Percentiles rank a stretch among this genome's conserved stretches.
Conservation (phyloP, 2,888 invertebrate genomes). For the Heliconius aoede region DNA sequence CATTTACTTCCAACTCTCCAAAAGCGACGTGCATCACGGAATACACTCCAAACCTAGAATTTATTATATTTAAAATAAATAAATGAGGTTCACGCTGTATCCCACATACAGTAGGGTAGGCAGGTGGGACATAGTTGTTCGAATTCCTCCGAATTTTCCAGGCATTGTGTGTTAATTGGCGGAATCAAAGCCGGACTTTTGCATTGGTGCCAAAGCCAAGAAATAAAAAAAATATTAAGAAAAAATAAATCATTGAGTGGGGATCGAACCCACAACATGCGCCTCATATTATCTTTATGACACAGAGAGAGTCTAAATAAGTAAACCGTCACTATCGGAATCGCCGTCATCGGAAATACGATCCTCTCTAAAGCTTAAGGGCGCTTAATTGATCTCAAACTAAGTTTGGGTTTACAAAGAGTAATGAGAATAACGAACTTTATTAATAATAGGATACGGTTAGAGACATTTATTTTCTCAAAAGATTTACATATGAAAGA, state of each 20-base stretch:
- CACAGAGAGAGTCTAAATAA: too few species aligned
- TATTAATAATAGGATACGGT: neutral
- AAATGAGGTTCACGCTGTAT: neutral
- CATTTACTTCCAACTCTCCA: slow-evolving; percentile 89
- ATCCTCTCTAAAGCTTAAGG: neutral
- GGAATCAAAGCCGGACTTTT: too few species aligned
- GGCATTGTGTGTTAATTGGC: too few species aligned
- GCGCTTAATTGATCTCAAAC: slow-evolving; percentile 2
- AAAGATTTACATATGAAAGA: too few species aligned
- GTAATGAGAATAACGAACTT: neutral
- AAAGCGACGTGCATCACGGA: slow-evolving; percentile 89
- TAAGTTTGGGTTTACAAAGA: neutral
- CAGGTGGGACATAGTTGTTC: neutral
- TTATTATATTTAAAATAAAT: neutral
- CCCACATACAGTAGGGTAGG: neutral
- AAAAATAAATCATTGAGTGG: neutral
- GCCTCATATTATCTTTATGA: neutral
- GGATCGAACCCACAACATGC: neutral
- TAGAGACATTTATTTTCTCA: too few species aligned
- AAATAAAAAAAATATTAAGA: too few species aligned
- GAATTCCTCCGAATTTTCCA: too few species aligned
- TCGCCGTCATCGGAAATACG: neutral
- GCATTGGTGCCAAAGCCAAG: too few species aligned
- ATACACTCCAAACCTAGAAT: slow-evolving; percentile 88
- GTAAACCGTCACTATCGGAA: neutral